Percentiles rank a stretch among this genome's conserved stretches.
phyloP scores from a whole-genome alignment of 2,797 vertebrate genomes.

The Glossophaga mutica region DNA sequence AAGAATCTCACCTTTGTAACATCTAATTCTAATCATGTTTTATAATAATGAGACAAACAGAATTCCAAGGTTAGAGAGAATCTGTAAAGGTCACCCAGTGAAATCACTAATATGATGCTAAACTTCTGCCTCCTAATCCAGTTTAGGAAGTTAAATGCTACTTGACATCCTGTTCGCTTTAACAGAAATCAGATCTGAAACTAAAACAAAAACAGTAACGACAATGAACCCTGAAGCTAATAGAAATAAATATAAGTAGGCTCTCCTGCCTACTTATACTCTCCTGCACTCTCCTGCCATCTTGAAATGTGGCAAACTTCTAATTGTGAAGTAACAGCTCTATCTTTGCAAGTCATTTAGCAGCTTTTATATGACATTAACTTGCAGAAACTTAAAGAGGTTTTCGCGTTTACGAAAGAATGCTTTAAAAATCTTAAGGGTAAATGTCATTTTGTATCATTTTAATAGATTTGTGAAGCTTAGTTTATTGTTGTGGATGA shows the following conservation, averaged over 20 bases:
- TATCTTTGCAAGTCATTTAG: not conserved
- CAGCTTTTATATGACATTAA: not conserved
- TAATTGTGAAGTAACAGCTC: not conserved
- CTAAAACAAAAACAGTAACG: not conserved
- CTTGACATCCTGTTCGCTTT: not conserved
- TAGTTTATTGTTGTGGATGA: slow-evolving; percentile 29
- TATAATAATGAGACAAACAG: not conserved
- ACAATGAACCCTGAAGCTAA: not conserved
- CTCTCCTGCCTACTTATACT: too few species aligned
- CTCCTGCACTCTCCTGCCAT: not conserved
- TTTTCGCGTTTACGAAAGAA: slow-evolving; percentile 20
- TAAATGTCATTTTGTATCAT: not conserved
- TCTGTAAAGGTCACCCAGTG: not conserved
- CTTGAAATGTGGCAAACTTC: not conserved
- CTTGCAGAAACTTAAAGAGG: not conserved
- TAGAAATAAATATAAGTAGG: not conserved
- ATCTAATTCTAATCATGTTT: not conserved
- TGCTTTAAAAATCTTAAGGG: slow-evolving; percentile 20
- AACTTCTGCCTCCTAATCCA: not conserved
- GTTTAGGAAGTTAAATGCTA: not conserved
- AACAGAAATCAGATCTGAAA: not conserved
- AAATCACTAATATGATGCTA: not conserved
- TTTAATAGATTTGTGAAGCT: slow-evolving; percentile 19
- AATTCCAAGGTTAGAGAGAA: not conserved
- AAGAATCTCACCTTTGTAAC: not conserved